Base-by-base conservation (phyloP, 2,113 vertebrate genomes). In the Sinocyclocheilus anophthalmus region DNA sequence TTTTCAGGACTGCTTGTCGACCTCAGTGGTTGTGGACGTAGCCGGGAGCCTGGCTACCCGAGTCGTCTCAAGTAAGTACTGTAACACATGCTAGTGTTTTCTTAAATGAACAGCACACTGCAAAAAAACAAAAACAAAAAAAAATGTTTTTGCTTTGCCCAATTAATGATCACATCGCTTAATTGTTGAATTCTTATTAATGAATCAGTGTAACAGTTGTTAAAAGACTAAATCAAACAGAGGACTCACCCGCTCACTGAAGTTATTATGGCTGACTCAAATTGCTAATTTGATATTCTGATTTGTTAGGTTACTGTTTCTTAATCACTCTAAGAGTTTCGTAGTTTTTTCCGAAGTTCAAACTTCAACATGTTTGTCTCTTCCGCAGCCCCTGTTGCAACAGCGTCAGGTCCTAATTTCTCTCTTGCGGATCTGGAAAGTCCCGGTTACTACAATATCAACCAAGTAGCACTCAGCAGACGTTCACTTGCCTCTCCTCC, bases 1-100 rank as follows among this genome's bases (percentile, higher is more conserved):
- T 94, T 98, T 98, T 95, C 97, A 98, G 94, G 97, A 98, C 94
- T 98, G 97, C 93, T 98, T 88, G 97, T 98, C n/a, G 93, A 98
- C 97, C 91, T 98, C 97, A 3, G 97, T n/a, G 97, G n/a, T 96
- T 98, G 92, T 98, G 97, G 96, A 97, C 84, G 97, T 97, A 87
- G 96, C 97, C 0, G 97, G n/a, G n/a, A 98, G 95, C 94, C 94
- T 98, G 90, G 97, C n/a, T 97, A 92, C n/a, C n/a, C 96, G 97
- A 84, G 97, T 98, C n/a, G 90, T 97, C 97, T 65, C 97, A 97
- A 97, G 97, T 98, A 92, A 97, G 97, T 97, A 84, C 90, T 57
- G 61, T 88, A 86, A 79, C 85, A 83, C 61, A 85, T 45, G 79
- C 20, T 13, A 20, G 9, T 65, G n/a, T 50, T 59, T 50, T 67